Evolutionary conservation across 2,888 invertebrate species (phyloP), one percentile per base, ranked within the genome.

Genomic region (Harpalus rubripes): DNA sequence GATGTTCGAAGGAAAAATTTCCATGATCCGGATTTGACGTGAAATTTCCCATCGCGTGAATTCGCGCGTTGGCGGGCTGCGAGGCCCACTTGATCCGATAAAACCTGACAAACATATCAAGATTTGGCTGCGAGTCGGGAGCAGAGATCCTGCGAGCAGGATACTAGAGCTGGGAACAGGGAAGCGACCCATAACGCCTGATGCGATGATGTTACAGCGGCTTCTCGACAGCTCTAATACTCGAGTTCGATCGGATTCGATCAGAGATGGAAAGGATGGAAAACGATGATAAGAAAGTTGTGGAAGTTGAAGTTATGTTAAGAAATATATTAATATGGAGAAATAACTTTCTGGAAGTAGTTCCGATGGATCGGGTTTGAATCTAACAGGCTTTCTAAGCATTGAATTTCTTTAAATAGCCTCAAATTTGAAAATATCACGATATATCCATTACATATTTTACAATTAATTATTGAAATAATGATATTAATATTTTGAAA

Each of bases 51-150:
- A 41, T 74, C 72, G 76, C 59, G 78, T 78, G 78, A 78, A 78
- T 78, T 78, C 78, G 26, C 26, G 56, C 78, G 32, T 22, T 58
- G 52, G 26, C n/a, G 58, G 32, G 56, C 18, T 44, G 44, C 44
- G 44, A 18, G 16, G 58, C 89, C 89, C 89, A 89, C 89, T 89
- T 90, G 90, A 90, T 90, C 90, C 90, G 88, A 90, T 90, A 90
- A 90, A 90, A 89, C 90, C 90, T 90, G 90, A 90, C 90, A 89
- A 90, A 90, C 90, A 89, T 90, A 90, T 90, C 90, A 90, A 90
- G 90, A 89, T 90, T 89, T 82, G 72, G 72, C 15, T 52, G 44
- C 52, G 39, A 58, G 65, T 22, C 15, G 68, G n/a, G n/a, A 68
- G 39, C 68, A 12, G 39, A 15, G 68, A 39, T 32, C 68, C 39